Percentiles rank a stretch among this genome's conserved stretches.
These are phyloP conservation scores for Petrocephalus schoutedeni DNA, from an alignment of 2,797 vertebrate genomes.

Conservation along the genomic window DNA sequence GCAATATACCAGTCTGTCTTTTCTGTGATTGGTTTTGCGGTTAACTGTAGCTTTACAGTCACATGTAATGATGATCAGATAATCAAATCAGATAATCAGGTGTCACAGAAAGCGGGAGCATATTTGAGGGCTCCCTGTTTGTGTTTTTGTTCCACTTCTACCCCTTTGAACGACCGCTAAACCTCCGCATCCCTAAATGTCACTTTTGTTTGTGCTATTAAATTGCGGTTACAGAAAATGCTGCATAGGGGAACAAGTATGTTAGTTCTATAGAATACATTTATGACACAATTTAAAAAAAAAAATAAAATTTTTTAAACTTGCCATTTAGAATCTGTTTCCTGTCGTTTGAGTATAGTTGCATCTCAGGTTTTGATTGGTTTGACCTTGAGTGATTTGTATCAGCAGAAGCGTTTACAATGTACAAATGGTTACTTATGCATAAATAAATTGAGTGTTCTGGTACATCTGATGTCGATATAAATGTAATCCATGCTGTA, in stretches of 20 bases:
- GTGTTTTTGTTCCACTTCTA: not conserved
- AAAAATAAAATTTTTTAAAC: no score
- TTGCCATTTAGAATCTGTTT: not conserved
- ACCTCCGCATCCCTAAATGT: not conserved
- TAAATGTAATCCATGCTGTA: not conserved
- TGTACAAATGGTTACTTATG: conserved; percentile 5
- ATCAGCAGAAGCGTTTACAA: conserved; percentile 1
- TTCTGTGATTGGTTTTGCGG: not conserved
- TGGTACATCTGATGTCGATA: not conserved
- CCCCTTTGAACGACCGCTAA: not conserved
- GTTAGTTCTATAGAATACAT: not conserved
- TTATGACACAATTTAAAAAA: not conserved
- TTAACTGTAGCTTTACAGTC: not conserved
- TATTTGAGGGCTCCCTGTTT: not conserved
- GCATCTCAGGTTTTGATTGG: conserved; percentile 13
- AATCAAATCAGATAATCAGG: not conserved
- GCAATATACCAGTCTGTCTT: not conserved
- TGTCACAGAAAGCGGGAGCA: not conserved
- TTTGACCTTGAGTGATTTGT: not conserved
- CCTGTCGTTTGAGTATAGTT: not conserved
- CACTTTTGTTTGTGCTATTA: not conserved
- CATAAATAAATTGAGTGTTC: conserved; percentile 11
- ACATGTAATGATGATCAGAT: not conserved
- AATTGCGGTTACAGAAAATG: not conserved
- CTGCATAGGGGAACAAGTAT: not conserved